phyloP scores from a whole-genome alignment of 2,113 vertebrate genomes.

The Gallinago paraguaiae region DNA sequence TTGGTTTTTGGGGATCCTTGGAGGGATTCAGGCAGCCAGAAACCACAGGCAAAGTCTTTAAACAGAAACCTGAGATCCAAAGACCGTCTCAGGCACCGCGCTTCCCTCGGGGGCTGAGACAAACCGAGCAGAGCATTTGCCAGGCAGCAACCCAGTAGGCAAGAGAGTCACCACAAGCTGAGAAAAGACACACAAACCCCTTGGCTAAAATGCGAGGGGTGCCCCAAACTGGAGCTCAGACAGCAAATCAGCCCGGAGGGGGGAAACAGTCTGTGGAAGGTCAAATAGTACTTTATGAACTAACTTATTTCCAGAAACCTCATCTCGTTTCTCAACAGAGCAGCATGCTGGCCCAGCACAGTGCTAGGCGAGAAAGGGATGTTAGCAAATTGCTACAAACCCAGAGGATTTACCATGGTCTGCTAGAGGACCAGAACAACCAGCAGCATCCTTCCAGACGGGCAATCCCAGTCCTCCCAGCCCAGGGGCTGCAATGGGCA shows the following conservation, averaged over 20 bases:
- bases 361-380: neutral
- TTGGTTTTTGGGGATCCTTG: neutral
- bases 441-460: accelerated
- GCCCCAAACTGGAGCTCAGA: neutral
- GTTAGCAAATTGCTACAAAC: neutral
- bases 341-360: neutral
- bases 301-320: neutral
- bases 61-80: conserved; percentile 13
- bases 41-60: conserved; percentile 20
- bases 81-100: neutral
- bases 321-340: neutral
- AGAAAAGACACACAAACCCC: neutral
- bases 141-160: neutral
- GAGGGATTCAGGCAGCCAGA: conserved; percentile 15
- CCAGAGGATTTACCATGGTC: neutral
- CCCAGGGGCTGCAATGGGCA: neutral
- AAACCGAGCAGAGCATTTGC: neutral
- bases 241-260: neutral
- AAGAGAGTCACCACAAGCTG: neutral
- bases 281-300: accelerated
- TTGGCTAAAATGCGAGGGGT: neutral
- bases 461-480: neutral
- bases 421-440: neutral
- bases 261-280: neutral
- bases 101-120: neutral